Percentiles rank a stretch among this genome's conserved stretches.
phyloP scores from a whole-genome alignment of 1,140 invertebrate genomes.

The Eurosta solidaginis region DNA sequence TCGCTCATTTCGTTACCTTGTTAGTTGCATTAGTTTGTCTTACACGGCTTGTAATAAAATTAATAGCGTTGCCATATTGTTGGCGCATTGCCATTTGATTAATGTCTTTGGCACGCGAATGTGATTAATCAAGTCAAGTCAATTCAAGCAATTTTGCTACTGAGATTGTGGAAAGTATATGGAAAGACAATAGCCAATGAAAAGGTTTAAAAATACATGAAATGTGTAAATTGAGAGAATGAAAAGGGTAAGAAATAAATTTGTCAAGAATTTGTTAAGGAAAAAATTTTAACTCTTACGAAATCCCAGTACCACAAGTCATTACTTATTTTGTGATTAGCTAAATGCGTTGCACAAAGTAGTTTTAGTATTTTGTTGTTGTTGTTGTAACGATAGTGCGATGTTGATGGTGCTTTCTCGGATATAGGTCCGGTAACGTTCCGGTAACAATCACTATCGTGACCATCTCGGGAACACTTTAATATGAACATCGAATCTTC shows the following conservation, averaged over 20 bases:
- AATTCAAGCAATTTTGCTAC: not conserved
- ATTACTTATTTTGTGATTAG: too few relatives aligned
- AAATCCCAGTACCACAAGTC: too few relatives aligned
- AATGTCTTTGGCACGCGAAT: slow-evolving; percentile 4
- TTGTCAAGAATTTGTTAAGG: not conserved
- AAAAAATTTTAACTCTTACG: too few relatives aligned
- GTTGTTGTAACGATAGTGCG: too few relatives aligned
- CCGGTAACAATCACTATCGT: too few relatives aligned
- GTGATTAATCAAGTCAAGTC: slow-evolving; percentile 27
- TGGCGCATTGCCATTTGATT: slow-evolving; percentile 14
- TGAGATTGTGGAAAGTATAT: not conserved
- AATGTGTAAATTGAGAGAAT: not conserved
- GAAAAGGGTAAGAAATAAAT: not conserved
- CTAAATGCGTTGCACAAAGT: too few relatives aligned
- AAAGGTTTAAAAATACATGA: not conserved
- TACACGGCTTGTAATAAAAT: not conserved
- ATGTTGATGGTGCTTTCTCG: too few relatives aligned
- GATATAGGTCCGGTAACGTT: too few relatives aligned
- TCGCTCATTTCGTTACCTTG: not conserved
- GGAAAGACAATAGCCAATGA: not conserved
- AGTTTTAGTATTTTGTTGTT: too few relatives aligned
- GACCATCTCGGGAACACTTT: too few relatives aligned
- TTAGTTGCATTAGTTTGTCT: not conserved
- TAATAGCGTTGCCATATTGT: slow-evolving; percentile 18
- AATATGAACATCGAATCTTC: too few relatives aligned